Conservation (phyloP, 2,888 invertebrate genomes). For the Pammene aurita region DNA sequence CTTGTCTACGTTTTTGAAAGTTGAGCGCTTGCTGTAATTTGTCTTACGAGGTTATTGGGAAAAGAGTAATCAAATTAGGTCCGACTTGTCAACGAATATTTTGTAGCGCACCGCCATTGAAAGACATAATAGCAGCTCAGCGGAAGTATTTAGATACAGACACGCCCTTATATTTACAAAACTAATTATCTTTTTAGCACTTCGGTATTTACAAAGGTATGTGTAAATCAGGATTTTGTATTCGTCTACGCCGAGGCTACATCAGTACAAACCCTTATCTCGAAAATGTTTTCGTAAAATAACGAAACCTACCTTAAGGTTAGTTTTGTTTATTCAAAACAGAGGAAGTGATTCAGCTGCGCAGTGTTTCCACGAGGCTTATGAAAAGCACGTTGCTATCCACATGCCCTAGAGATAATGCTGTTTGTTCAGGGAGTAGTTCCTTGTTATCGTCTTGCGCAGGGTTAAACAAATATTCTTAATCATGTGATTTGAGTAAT, state of each 20-base stretch:
- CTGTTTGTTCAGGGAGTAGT: slow-evolving; percentile 37
- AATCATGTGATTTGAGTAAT: slow-evolving; percentile 27
- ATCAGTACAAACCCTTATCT: slow-evolving; percentile 1
- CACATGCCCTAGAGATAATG: slow-evolving; percentile 33
- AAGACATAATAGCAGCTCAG: too few relatives aligned
- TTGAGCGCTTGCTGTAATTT: too few relatives aligned
- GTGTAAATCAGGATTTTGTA: slow-evolving; percentile 1
- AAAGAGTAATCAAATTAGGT: too few relatives aligned
- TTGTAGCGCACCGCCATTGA: too few relatives aligned
- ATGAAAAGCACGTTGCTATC: slow-evolving; percentile 8
- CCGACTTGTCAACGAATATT: too few relatives aligned
- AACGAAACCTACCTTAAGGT: slow-evolving; percentile 26
- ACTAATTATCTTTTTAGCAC: not conserved
- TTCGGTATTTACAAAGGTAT: not conserved
- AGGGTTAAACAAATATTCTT: slow-evolving; percentile 23
- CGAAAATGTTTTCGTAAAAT: slow-evolving; percentile 23
- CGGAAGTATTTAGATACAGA: not conserved
- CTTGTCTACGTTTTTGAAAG: too few relatives aligned
- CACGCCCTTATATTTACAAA: not conserved
- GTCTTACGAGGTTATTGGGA: too few relatives aligned
- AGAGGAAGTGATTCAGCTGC: slow-evolving; percentile 29
- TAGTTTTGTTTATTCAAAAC: slow-evolving; percentile 20
- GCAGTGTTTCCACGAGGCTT: slow-evolving; percentile 9
- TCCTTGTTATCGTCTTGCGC: slow-evolving; percentile 17
- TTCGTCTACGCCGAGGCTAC: not conserved